phyloP scores from a whole-genome alignment of 2,113 vertebrate genomes.

The Grantiella picta region DNA sequence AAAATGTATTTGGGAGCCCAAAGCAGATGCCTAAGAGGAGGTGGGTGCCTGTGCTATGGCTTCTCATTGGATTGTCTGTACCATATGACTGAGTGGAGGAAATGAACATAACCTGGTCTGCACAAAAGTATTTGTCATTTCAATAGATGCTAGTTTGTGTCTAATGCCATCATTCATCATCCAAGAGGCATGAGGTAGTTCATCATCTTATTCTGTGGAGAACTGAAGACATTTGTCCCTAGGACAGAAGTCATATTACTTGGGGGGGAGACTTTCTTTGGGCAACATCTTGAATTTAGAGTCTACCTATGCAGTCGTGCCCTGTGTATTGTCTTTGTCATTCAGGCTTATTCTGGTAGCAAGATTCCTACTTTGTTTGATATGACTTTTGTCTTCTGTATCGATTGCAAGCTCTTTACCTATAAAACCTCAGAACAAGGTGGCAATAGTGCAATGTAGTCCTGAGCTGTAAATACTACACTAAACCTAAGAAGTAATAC shows the following conservation, averaged over 20 bases:
- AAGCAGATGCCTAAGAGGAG: not conserved
- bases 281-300: not conserved
- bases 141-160: not conserved
- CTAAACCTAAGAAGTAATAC: not conserved
- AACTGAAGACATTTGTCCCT: not conserved
- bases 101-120: not conserved
- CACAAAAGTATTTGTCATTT: not conserved
- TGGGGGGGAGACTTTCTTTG: not conserved
- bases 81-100: not conserved
- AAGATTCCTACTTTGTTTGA: not conserved
- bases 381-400: not conserved
- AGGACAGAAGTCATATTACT: not conserved
- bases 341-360: not conserved
- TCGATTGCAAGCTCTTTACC: not conserved
- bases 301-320: not conserved
- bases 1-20: not conserved
- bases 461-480: not conserved
- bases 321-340: not conserved
- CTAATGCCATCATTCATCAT: not conserved
- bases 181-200: slow-evolving; percentile 50
- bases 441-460: not conserved
- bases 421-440: not conserved
- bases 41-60: not conserved
- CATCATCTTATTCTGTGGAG: not conserved
- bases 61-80: not conserved